Evolutionary conservation across 2,888 invertebrate genomes (phyloP).

Genomic region (Hypolimnas misippus): DNA sequence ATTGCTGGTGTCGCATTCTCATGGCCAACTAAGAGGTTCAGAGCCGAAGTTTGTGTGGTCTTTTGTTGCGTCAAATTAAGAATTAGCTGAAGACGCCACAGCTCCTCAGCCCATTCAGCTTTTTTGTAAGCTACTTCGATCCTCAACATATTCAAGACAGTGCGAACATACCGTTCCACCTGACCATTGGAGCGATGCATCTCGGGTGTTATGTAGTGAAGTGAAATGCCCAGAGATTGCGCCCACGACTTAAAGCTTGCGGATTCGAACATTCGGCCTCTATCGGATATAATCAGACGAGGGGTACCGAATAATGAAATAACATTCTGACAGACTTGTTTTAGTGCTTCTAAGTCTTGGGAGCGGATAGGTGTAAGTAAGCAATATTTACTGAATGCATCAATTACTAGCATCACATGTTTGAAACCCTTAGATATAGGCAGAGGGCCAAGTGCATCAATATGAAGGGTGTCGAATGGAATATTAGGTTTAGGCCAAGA

Average conservation of each 20-base stretch:
- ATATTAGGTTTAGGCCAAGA: too few relatives aligned
- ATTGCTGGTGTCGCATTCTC: not conserved
- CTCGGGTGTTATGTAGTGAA: constrained; percentile 20
- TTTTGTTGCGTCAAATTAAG: not conserved
- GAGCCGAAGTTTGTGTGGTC: not conserved
- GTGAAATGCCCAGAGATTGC: constrained; percentile 3
- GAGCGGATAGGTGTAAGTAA: too few relatives aligned
- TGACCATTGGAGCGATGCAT: constrained; percentile 15
- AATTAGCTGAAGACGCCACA: not conserved
- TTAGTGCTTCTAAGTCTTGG: too few relatives aligned
- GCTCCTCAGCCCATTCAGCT: not conserved
- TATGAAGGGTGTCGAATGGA: too few relatives aligned
- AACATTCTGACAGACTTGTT: too few relatives aligned
- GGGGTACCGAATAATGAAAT: too few relatives aligned
- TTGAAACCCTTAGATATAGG: too few relatives aligned
- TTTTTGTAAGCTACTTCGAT: not conserved
- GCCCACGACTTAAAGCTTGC: constrained; percentile 3
- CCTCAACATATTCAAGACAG: not conserved
- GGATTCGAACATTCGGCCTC: too few relatives aligned
- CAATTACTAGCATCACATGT: too few relatives aligned
- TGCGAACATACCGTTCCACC: not conserved
- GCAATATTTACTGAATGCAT: too few relatives aligned
- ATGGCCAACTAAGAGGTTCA: not conserved
- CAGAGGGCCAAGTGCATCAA: too few relatives aligned
- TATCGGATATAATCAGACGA: too few relatives aligned